Percentiles rank a stretch among this genome's conserved stretches.
Evolutionary conservation across 2,113 vertebrate species (phyloP).

Genomic region (Lethenteron reissneri): DNA sequence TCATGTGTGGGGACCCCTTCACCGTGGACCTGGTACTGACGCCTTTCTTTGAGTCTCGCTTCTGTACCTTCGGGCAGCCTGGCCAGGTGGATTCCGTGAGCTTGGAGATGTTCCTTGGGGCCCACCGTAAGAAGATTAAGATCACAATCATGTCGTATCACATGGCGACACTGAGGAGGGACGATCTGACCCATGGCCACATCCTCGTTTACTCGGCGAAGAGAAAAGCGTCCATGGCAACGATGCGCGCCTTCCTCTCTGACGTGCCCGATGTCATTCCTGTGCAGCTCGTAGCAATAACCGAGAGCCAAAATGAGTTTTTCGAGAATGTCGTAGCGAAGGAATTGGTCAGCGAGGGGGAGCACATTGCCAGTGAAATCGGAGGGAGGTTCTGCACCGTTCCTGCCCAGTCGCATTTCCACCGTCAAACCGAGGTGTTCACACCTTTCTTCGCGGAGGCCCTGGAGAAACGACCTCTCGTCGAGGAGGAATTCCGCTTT

Average conservation of each 20-base stretch:
- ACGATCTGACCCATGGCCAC: conserved; percentile 63
- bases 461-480: not conserved
- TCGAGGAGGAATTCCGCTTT: not conserved
- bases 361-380: conserved; percentile 75
- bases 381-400: conserved; percentile 46
- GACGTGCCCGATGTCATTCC: conserved; percentile 89
- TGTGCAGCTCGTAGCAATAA: conserved; percentile 58
- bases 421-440: conserved; percentile 1
- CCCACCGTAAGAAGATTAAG: conserved; percentile 45
- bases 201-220: conserved; percentile 66
- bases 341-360: conserved; percentile 59
- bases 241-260: conserved; percentile 66
- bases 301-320: conserved; percentile 36
- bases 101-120: conserved; percentile 44
- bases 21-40: conserved; percentile 53
- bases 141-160: conserved; percentile 69
- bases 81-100: conserved; percentile 37
- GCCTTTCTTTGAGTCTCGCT: conserved; percentile 48
- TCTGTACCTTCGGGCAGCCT: conserved; percentile 33
- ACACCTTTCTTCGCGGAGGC: conserved; percentile 1
- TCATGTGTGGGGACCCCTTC: conserved; percentile 33
- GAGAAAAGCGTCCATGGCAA: conserved; percentile 64
- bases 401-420: conserved; percentile 14
- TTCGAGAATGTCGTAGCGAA: conserved; percentile 43
- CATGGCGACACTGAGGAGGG: conserved; percentile 54